Conservation (phyloP, 1,140 invertebrate genomes). For the Halictus rubicundus region DNA sequence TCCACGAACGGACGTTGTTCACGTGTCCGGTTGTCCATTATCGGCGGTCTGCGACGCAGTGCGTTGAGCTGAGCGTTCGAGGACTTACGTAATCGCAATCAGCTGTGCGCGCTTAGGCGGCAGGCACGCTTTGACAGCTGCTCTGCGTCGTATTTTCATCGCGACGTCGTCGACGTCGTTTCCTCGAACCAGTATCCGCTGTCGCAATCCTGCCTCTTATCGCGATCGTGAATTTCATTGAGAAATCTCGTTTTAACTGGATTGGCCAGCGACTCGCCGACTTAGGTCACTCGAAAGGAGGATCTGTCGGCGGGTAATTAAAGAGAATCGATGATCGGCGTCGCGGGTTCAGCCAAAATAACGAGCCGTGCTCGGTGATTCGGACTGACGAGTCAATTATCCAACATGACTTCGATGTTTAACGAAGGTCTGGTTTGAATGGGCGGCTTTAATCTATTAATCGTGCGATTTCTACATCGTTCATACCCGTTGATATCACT, state of each 20-base stretch:
- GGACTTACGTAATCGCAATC: conserved; percentile 36
- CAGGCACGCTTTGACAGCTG: conserved; percentile 24
- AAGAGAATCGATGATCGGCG: no score
- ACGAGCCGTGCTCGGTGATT: no score
- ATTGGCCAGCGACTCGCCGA: not conserved
- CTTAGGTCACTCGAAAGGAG: not conserved
- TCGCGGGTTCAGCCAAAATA: no score
- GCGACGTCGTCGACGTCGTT: not conserved
- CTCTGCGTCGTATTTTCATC: not conserved
- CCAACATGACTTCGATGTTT: no score
- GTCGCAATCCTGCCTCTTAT: not conserved
- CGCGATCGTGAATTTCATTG: not conserved
- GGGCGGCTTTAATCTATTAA: no score
- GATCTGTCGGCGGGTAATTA: not conserved
- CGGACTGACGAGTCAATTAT: no score
- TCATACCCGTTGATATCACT: no score
- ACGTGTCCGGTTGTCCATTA: not conserved
- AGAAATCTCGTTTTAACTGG: not conserved
- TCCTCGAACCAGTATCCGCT: not conserved
- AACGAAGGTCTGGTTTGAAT: no score
- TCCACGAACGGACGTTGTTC: no score
- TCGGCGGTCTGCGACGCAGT: not conserved
- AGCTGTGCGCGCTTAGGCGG: conserved; percentile 29
- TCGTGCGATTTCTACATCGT: no score
- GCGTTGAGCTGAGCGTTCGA: not conserved